phyloP scores from a whole-genome alignment of 1,140 invertebrate genomes.

The Ceratoteleas bidentatus region DNA sequence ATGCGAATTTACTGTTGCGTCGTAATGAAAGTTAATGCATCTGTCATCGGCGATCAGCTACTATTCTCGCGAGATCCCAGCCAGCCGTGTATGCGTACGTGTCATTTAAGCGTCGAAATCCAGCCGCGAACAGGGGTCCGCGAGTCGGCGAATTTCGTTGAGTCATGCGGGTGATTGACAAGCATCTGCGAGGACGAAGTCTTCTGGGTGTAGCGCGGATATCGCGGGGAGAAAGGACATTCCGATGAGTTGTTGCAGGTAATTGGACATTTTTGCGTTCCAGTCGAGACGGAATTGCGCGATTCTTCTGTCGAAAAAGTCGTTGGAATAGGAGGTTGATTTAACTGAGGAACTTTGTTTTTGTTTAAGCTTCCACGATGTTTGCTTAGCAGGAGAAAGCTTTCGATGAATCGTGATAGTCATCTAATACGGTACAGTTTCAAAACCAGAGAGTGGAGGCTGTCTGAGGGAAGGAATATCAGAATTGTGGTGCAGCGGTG shows the following conservation, averaged over 20 bases:
- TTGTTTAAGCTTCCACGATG: too few relatives aligned
- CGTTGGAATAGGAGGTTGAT: too few relatives aligned
- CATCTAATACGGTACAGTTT: too few relatives aligned
- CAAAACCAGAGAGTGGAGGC: too few relatives aligned
- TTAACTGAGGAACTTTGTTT: too few relatives aligned
- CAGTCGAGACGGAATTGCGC: slow-evolving; percentile 11
- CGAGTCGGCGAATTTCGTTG: slow-evolving; percentile 50
- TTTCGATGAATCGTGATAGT: too few relatives aligned
- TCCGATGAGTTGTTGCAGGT: slow-evolving; percentile 53
- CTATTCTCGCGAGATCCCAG: slow-evolving; percentile 65
- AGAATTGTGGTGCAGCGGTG: too few relatives aligned
- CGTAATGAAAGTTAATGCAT: slow-evolving; percentile 69
- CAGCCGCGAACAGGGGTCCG: slow-evolving; percentile 16
- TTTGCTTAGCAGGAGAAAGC: too few relatives aligned
- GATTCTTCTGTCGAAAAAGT: slow-evolving; percentile 4
- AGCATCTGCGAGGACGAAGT: slow-evolving; percentile 59
- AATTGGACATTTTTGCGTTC: slow-evolving; percentile 57
- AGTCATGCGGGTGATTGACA: slow-evolving; percentile 65
- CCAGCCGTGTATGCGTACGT: slow-evolving; percentile 41
- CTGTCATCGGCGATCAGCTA: slow-evolving; percentile 69
- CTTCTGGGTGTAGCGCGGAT: slow-evolving; percentile 25
- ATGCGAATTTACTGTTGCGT: slow-evolving; percentile 61
- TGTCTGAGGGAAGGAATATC: too few relatives aligned
- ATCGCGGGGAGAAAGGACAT: slow-evolving; percentile 46
- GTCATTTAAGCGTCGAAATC: slow-evolving; percentile 45